Percentiles rank a stretch among this genome's conserved stretches.
phyloP scores from a whole-genome alignment of 2,113 vertebrate genomes.

The Spheniscus mendiculus region DNA sequence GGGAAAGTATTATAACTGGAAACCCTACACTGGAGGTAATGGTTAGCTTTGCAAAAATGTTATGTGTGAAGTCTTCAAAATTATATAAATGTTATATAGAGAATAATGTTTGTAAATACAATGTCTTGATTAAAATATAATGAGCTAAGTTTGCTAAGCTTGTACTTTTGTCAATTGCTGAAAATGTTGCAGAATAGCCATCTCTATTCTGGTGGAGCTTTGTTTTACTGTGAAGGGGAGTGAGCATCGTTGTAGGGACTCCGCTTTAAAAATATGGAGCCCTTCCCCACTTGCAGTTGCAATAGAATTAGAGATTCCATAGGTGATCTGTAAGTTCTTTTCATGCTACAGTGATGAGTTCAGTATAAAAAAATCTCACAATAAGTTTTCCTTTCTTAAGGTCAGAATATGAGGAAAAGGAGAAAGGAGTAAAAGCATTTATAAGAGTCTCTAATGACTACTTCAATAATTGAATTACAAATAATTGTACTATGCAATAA shows the following conservation, averaged over 20 bases:
- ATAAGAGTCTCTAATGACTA: not conserved
- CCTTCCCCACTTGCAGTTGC: not conserved
- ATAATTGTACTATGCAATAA: not conserved
- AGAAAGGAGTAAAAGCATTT: not conserved
- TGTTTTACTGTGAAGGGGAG: not conserved
- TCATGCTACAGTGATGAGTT: not conserved
- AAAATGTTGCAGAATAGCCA: not conserved
- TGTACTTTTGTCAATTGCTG: not conserved
- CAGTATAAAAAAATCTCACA: not conserved
- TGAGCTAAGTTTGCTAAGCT: not conserved
- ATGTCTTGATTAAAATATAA: not conserved
- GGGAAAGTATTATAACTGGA: conserved; percentile 99
- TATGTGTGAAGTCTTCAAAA: conserved; percentile 11
- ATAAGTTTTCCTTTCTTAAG: not conserved
- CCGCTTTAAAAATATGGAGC: not conserved
- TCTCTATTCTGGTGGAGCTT: not conserved
- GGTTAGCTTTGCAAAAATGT: conserved; percentile 36
- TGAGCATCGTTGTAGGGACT: not conserved
- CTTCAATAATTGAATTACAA: not conserved
- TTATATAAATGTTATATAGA: not conserved
- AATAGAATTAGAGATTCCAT: not conserved
- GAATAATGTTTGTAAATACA: not conserved
- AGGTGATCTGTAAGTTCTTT: not conserved
- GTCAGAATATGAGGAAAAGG: not conserved
- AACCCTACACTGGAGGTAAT: conserved; percentile 97